Percentiles rank a stretch among this genome's conserved stretches.
Evolutionary conservation across 1,140 invertebrate genomes (phyloP).

Genomic region (Maconellicoccus hirsutus): DNA sequence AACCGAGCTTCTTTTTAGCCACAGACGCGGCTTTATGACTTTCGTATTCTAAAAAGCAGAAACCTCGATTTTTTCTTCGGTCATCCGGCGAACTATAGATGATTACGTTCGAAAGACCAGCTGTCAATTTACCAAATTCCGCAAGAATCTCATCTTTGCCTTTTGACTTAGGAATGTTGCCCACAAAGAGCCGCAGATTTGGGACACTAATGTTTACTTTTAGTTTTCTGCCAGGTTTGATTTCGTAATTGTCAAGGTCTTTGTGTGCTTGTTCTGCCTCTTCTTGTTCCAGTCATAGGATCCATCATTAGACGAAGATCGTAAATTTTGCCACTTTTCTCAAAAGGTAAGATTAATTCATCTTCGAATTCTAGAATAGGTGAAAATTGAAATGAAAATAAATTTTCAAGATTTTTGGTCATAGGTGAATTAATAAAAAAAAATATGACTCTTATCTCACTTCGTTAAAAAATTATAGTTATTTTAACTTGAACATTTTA

Average conservation of each 20-base stretch:
- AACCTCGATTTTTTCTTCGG: slow-evolving; percentile 97
- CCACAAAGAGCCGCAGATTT: slow-evolving; percentile 99
- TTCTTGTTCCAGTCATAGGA: slow-evolving; percentile 88
- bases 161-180: slow-evolving; percentile 99
- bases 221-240: slow-evolving; percentile 95
- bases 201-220: slow-evolving; percentile 99
- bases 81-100: slow-evolving; percentile 99
- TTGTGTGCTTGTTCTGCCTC: slow-evolving; percentile 86
- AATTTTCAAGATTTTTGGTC: too few species aligned
- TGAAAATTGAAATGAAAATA: too few species aligned
- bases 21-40: slow-evolving; percentile 97
- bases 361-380: too few species aligned
- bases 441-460: too few species aligned
- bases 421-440: too few species aligned
- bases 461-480: too few species aligned
- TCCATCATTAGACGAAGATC: slow-evolving; percentile 99
- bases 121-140: slow-evolving; percentile 99
- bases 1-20: slow-evolving; percentile 87
- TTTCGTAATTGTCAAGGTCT: slow-evolving; percentile 99
- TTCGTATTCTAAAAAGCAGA: slow-evolving; percentile 99
- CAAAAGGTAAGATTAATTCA: slow-evolving; percentile 93
- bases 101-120: slow-evolving; percentile 94
- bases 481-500: too few species aligned
- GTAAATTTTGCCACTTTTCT: slow-evolving; percentile 95
- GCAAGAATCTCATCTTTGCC: slow-evolving; percentile 99